These are phyloP conservation scores for Dicrurus megarhynchus DNA, from an alignment of 2,113 vertebrate genomes.

Conservation along the genomic window DNA sequence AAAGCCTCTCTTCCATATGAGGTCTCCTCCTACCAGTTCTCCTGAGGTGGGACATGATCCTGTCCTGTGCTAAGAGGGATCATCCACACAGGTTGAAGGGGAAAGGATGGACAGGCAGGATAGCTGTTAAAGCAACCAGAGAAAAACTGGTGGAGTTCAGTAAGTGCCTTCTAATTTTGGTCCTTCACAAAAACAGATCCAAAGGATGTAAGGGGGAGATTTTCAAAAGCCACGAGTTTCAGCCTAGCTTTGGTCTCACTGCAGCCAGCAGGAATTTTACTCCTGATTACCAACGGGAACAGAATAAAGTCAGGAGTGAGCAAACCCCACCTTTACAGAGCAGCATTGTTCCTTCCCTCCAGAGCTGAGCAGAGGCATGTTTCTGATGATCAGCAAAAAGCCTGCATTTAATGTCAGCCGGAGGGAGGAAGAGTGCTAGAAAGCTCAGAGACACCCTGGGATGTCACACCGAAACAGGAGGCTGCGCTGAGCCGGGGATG, in stretches of 20 bases:
- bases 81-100: background rate
- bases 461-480: background rate
- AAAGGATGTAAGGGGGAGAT: background rate
- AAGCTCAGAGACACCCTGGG: background rate
- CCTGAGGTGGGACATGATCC: background rate
- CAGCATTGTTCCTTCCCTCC: background rate
- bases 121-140: background rate
- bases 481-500: background rate
- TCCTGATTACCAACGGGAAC: background rate
- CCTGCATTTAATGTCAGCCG: background rate
- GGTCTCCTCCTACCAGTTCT: background rate
- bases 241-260: background rate
- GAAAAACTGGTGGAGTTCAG: background rate
- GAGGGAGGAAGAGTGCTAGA: background rate
- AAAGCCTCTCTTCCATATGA: background rate
- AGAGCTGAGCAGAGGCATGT: background rate
- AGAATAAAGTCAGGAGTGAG: background rate
- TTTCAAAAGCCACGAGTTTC: background rate
- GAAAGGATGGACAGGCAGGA: background rate
- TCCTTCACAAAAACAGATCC: background rate
- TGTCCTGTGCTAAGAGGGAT: accelerated
- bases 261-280: background rate
- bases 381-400: background rate
- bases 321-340: background rate
- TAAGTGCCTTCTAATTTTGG: background rate